Evolutionary conservation across 1,140 invertebrate genomes (phyloP).

Genomic region (Fopius arisanus): DNA sequence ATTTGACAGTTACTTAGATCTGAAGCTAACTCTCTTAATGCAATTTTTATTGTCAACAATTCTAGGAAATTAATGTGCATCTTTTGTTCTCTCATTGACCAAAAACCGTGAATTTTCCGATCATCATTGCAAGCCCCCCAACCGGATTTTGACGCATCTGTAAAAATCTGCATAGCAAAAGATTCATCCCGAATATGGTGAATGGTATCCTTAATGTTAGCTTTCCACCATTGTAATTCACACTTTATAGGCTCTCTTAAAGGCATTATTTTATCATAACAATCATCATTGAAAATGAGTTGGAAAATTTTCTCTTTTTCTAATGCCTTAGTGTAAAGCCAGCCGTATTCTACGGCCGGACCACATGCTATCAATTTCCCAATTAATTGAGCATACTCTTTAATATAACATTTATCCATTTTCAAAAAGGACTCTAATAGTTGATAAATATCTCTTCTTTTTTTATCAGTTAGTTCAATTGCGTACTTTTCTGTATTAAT

Average conservation of each 20-base stretch:
- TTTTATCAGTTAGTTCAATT: conserved; percentile 22
- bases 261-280: conserved; percentile 6
- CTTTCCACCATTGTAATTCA: conserved; percentile 24
- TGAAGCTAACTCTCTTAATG: conserved; percentile 5
- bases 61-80: conserved; percentile 27
- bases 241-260: background rate
- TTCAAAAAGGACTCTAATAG: background rate
- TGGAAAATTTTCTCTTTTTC: conserved; percentile 12
- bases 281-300: background rate
- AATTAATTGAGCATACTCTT: conserved; percentile 18
- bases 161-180: conserved; percentile 2
- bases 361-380: conserved; percentile 27
- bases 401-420: conserved; percentile 12
- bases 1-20: conserved; percentile 9
- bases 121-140: conserved; percentile 15
- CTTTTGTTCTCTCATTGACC: conserved; percentile 1
- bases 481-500: background rate
- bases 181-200: background rate
- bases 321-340: conserved; percentile 11
- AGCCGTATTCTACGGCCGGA: conserved; percentile 22
- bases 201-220: background rate
- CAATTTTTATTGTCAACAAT: conserved; percentile 13
- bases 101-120: conserved; percentile 15
- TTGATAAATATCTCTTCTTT: background rate
- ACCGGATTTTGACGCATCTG: conserved; percentile 29